These are phyloP conservation scores for Grammomys dolichurus DNA, from an alignment of 2,113 vertebrate genomes.

Conservation along the genomic window DNA sequence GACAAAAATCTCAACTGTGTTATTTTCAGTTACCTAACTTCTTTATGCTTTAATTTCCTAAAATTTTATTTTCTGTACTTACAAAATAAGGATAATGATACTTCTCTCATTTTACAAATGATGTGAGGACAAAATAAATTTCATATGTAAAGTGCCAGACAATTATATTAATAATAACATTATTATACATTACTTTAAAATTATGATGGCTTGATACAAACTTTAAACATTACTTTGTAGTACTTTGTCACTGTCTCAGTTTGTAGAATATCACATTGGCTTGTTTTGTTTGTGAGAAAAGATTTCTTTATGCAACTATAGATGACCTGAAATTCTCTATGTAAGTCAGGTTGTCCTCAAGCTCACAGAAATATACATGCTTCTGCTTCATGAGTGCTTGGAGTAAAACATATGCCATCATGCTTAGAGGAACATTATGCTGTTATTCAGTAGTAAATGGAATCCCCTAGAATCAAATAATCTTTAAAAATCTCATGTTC, in stretches of 20 bases:
- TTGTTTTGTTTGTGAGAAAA: background rate
- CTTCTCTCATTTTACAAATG: background rate
- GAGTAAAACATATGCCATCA: background rate
- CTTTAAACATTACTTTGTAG: constrained; percentile 5
- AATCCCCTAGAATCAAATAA: background rate
- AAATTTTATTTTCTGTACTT: background rate
- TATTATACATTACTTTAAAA: constrained; percentile 11
- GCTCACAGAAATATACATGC: background rate
- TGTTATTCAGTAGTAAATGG: constrained; percentile 6
- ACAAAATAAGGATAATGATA: background rate
- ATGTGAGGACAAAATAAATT: constrained; percentile 26
- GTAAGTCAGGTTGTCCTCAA: background rate
- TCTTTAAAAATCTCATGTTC: background rate
- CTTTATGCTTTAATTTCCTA: background rate
- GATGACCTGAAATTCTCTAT: background rate
- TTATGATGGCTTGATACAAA: background rate
- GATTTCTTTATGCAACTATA: background rate
- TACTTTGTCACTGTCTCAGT: background rate
- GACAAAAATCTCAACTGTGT: constrained; percentile 23
- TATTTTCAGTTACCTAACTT: constrained; percentile 20
- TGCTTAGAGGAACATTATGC: background rate
- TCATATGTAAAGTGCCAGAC: background rate
- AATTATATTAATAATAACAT: constrained; percentile 36
- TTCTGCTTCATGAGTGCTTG: background rate
- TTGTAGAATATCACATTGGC: background rate